phyloP scores from a whole-genome alignment of 2,113 vertebrate genomes.

The Piprites chloris region DNA sequence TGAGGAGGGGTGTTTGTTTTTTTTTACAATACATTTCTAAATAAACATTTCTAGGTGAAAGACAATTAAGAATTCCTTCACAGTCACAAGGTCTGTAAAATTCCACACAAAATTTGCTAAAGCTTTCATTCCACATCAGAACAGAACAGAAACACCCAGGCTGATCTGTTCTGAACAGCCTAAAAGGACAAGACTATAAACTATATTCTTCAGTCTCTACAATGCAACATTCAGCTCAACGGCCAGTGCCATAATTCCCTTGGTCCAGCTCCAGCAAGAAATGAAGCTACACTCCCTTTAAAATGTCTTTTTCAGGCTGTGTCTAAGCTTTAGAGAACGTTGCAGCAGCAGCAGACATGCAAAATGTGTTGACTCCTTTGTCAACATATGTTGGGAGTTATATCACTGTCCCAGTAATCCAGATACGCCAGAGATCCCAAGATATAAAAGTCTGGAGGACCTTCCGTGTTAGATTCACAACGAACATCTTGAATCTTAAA shows the following conservation, averaged over 20 bases:
- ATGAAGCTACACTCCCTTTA: background rate
- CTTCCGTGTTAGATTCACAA: background rate
- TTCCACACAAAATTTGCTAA: background rate
- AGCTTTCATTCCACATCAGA: background rate
- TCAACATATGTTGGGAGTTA: background rate
- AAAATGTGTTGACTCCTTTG: background rate
- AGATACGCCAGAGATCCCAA: background rate
- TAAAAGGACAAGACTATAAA: background rate
- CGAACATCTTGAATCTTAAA: background rate
- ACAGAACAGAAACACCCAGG: background rate
- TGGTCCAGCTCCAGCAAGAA: background rate
- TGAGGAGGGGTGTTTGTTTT: accelerated
- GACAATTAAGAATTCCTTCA: background rate
- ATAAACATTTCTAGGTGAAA: background rate
- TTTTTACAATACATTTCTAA: background rate
- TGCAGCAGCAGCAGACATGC: background rate
- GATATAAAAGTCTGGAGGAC: background rate
- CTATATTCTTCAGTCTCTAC: background rate
- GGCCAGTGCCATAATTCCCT: background rate
- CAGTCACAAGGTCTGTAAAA: background rate
- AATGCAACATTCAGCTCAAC: background rate
- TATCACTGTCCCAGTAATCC: background rate
- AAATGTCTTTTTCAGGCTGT: background rate
- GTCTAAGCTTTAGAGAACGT: background rate
- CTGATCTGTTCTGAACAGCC: background rate